Percentiles rank a stretch among this genome's conserved stretches.
Evolutionary conservation across 92 coral and sea anemone species (phyloP).

Genomic region (Meandrina meandrites): DNA sequence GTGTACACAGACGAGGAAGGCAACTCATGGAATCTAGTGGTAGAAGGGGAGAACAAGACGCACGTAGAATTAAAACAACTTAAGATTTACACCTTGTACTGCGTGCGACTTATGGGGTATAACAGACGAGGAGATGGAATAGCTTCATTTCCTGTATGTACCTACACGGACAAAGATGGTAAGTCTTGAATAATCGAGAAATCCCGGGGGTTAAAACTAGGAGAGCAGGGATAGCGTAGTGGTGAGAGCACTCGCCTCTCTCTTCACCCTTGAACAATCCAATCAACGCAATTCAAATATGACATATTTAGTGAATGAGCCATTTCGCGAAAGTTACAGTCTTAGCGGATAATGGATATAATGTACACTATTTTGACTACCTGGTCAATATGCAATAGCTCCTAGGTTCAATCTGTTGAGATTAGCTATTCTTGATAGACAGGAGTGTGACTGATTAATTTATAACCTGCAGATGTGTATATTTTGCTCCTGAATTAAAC

Average conservation of each 20-base stretch:
- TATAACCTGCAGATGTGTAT: background rate
- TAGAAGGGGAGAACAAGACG: constrained; percentile 22
- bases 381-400: no score
- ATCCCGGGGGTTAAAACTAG: background rate
- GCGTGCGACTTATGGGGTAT: constrained; percentile 68
- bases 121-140: constrained; percentile 85
- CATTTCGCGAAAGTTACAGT: no score
- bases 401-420: background rate
- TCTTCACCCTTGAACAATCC: no score
- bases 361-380: no score
- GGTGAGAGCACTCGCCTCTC: no score
- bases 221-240: no score
- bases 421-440: background rate
- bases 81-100: constrained; percentile 66
- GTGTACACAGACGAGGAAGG: constrained; percentile 38
- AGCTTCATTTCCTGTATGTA: constrained; percentile 64
- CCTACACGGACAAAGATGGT: constrained; percentile 87
- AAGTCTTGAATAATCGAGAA: constrained; percentile 24
- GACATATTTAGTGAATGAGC: no score
- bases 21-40: background rate
- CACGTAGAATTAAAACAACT: constrained; percentile 24
- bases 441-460: background rate
- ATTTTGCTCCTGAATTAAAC: background rate
- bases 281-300: no score
- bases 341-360: no score